Conservation (phyloP, 2,113 vertebrate species). For the Typhlomys cinereus region DNA sequence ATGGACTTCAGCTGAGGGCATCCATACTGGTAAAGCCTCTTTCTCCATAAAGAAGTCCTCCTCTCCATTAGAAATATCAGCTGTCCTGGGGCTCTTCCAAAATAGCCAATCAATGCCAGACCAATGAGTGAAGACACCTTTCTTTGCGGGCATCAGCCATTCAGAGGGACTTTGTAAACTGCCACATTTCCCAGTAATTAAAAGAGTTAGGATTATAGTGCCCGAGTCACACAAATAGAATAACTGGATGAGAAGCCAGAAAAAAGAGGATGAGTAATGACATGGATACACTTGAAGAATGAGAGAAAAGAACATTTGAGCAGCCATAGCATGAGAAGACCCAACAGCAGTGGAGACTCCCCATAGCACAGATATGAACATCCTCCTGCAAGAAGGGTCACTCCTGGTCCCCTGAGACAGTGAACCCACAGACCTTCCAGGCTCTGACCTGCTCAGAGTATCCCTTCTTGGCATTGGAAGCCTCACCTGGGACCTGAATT, state of each 20-base stretch:
- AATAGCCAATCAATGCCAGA: not conserved
- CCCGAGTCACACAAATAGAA: not conserved
- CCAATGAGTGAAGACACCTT: not conserved
- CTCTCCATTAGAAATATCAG: not conserved
- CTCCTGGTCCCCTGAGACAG: not conserved
- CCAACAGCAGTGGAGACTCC: too few species aligned
- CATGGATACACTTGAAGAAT: not conserved
- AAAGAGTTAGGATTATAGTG: not conserved
- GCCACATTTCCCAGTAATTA: conserved; percentile 31
- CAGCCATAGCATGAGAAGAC: not conserved
- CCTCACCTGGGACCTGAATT: conserved; percentile 85
- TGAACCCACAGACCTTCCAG: not conserved
- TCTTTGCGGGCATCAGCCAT: not conserved
- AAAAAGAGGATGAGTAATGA: not conserved
- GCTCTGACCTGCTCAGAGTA: not conserved
- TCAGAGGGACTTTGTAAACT: conserved; percentile 25
- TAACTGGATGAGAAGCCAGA: conserved; percentile 48
- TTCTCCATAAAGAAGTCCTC: accelerated
- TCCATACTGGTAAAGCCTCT: not conserved
- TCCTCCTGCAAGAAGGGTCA: not conserved
- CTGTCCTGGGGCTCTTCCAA: not conserved
- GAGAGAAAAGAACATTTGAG: not conserved
- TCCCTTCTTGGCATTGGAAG: not conserved
- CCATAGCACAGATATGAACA: not conserved
- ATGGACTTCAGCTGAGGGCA: not conserved